phyloP scores from a whole-genome alignment of 2,888 invertebrate genomes.

The Hirtodrosophila confusa region DNA sequence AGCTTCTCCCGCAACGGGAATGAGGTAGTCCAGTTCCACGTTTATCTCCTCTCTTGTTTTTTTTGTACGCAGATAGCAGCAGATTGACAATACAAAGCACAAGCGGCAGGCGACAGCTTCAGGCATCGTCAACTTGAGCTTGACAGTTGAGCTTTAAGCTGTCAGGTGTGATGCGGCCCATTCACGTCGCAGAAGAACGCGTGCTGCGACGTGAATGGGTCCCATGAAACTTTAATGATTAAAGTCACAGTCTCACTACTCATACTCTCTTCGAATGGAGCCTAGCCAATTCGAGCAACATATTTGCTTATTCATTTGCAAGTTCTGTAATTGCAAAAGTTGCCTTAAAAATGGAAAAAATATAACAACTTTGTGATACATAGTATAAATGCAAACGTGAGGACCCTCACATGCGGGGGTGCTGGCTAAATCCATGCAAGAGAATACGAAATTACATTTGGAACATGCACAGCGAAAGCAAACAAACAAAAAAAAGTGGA shows the following conservation, averaged over 20 bases:
- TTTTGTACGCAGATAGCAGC: conserved; percentile 23
- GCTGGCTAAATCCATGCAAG: conserved; percentile 39
- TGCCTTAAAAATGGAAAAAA: conserved; percentile 41
- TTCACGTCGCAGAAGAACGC: no score
- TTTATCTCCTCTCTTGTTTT: background rate
- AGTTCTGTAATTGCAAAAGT: conserved; percentile 72
- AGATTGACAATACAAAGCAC: conserved; percentile 55
- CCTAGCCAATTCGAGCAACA: conserved; percentile 19
- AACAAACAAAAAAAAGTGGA: conserved; percentile 16
- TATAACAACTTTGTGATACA: conserved; percentile 35
- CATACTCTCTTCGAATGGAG: background rate
- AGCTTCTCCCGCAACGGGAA: conserved; percentile 12
- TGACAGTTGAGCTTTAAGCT: conserved; percentile 27
- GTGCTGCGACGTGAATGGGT: no score
- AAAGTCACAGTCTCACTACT: no score
- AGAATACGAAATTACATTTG: conserved; percentile 53
- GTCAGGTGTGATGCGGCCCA: conserved; percentile 20
- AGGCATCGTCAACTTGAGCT: conserved; percentile 36
- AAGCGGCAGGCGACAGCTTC: conserved; percentile 10
- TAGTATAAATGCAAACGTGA: conserved; percentile 31
- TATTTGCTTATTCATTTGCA: conserved; percentile 47
- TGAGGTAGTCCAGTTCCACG: conserved; percentile 31
- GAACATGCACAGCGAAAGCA: conserved; percentile 33
- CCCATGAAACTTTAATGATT: no score
- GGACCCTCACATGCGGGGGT: no score